Conservation (phyloP, 2,797 vertebrate genomes). For the Scomberomorus guttatus region DNA sequence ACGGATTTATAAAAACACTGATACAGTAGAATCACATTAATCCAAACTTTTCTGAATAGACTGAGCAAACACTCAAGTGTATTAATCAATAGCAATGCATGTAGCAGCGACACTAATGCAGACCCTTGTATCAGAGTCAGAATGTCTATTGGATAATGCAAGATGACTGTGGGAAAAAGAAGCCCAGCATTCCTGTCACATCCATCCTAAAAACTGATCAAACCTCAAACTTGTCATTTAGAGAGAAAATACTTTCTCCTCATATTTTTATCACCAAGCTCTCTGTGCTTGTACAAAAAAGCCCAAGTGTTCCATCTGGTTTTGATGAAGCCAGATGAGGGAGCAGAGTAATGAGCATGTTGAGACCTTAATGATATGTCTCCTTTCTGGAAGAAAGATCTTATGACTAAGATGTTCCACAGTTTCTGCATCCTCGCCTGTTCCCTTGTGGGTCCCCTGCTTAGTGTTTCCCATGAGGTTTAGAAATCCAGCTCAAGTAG, state of each 20-base stretch:
- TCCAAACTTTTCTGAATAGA: neutral
- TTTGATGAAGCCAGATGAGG: constrained; percentile 72
- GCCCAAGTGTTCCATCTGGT: constrained; percentile 73
- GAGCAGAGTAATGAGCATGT: constrained; percentile 81
- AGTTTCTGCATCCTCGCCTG: constrained; percentile 45
- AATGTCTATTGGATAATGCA: neutral
- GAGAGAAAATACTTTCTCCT: constrained; percentile 44
- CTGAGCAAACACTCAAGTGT: neutral
- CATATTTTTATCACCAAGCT: constrained; percentile 30
- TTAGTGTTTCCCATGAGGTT: constrained; percentile 54
- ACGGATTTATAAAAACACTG: neutral
- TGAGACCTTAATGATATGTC: constrained; percentile 81
- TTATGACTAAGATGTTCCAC: constrained; percentile 83
- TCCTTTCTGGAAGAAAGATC: constrained; percentile 68
- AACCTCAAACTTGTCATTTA: constrained; percentile 46
- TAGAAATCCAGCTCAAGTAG: constrained; percentile 33
- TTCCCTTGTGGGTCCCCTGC: constrained; percentile 39
- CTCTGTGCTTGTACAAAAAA: constrained; percentile 41
- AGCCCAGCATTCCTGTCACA: constrained; percentile 17
- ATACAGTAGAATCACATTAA: neutral
- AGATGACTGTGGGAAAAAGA: constrained; percentile 19
- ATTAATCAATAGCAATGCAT: neutral
- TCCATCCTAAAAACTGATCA: constrained; percentile 21
- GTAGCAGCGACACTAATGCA: neutral
- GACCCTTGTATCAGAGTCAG: neutral